A percentile compares a stretch with the other conserved stretches of the same genome.
These are phyloP conservation scores for Clinocottus analis DNA, from an alignment of 2,113 vertebrate genomes.

Conservation along the genomic window DNA sequence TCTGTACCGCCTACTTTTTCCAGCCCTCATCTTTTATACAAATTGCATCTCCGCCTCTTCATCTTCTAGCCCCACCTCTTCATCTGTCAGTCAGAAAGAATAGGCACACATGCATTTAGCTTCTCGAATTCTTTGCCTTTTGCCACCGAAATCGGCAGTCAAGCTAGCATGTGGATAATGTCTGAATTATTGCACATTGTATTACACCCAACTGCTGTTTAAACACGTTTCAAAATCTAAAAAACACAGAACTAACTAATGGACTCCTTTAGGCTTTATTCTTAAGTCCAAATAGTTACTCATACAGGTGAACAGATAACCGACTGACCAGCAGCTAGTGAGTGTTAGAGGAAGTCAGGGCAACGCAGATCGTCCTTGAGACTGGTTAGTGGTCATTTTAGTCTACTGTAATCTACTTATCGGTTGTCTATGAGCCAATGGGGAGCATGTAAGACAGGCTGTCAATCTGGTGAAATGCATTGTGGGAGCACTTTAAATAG, in stretches of 20 bases:
- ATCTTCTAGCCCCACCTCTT: conserved; percentile 1
- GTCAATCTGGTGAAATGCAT: conserved; percentile 64
- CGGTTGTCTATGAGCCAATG: conserved; percentile 20
- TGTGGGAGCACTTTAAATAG: conserved; percentile 69
- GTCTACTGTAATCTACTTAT: conserved; percentile 80
- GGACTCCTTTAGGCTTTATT: background rate
- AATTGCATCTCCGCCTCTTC: background rate
- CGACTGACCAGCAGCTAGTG: background rate
- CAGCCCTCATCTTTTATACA: background rate
- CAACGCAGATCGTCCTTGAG: conserved; percentile 64
- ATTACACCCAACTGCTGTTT: background rate
- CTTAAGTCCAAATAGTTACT: background rate
- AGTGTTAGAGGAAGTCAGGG: conserved; percentile 32
- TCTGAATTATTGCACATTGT: background rate
- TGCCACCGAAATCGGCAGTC: background rate
- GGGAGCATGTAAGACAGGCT: conserved; percentile 34
- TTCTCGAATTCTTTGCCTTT: background rate
- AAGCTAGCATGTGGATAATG: background rate
- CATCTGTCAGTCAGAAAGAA: background rate
- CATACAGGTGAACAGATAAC: background rate
- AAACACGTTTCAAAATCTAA: background rate
- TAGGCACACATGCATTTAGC: background rate
- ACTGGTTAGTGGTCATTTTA: conserved; percentile 54
- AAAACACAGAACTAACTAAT: background rate
- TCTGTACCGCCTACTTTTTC: background rate